These are phyloP conservation scores for Rhinogobius similis DNA, from an alignment of 2,113 vertebrate genomes.

Conservation along the genomic window DNA sequence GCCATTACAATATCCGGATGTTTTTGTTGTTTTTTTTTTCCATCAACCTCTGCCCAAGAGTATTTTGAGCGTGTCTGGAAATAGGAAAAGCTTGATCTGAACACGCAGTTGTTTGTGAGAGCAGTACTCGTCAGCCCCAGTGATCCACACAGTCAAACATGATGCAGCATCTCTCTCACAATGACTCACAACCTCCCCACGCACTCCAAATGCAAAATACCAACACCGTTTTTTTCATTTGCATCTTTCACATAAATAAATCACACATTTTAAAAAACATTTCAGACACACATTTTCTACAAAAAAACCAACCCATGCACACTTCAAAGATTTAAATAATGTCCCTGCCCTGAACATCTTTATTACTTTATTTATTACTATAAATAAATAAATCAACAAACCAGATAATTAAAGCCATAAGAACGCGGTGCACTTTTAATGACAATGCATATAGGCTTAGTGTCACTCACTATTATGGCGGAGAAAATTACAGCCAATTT, in stretches of 20 bases:
- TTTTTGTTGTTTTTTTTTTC: not conserved
- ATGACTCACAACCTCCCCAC: slow-evolving; percentile 71
- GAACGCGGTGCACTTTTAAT: slow-evolving; percentile 63
- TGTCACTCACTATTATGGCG: slow-evolving; percentile 68
- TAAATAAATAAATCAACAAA: slow-evolving; percentile 74
- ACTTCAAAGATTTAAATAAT: slow-evolving; percentile 52
- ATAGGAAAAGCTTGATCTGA: slow-evolving; percentile 28
- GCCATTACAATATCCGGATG: not conserved
- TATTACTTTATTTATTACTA: slow-evolving; percentile 9
- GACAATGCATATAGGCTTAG: slow-evolving; percentile 58
- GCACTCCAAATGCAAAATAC: slow-evolving; percentile 42
- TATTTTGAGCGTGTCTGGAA: not conserved
- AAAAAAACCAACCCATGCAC: slow-evolving; percentile 3
- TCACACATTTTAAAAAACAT: slow-evolving; percentile 21
- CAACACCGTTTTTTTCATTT: slow-evolving; percentile 21
- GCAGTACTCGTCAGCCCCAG: not conserved
- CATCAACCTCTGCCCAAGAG: not conserved
- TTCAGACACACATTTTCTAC: slow-evolving; percentile 22
- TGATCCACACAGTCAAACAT: slow-evolving; percentile 54
- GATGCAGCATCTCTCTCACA: slow-evolving; percentile 60
- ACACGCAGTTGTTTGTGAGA: slow-evolving; percentile 36
- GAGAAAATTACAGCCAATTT: slow-evolving; percentile 71
- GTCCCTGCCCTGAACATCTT: slow-evolving; percentile 20
- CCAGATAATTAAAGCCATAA: slow-evolving; percentile 73
- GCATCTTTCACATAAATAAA: slow-evolving; percentile 21